Conservation (phyloP, 2,888 invertebrate species). For the Lasiommata megera region DNA sequence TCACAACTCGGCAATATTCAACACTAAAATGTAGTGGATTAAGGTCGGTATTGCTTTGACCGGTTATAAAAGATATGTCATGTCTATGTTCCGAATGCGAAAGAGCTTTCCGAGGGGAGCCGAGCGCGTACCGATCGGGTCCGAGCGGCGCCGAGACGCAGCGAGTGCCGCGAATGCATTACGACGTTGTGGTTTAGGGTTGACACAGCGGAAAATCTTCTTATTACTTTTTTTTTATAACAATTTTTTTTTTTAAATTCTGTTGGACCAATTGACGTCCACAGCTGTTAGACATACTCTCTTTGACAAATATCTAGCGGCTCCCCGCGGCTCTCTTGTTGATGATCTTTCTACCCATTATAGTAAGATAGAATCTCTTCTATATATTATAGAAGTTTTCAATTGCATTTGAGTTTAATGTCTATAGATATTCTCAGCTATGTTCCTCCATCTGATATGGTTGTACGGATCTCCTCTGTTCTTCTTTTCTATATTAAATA, state of each 20-base stretch:
- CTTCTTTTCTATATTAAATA: too few relatives aligned
- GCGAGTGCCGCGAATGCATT: conserved; percentile 76
- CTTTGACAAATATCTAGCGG: too few relatives aligned
- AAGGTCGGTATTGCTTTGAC: conserved; percentile 41
- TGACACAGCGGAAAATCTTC: conserved; percentile 50
- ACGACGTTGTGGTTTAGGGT: conserved; percentile 66
- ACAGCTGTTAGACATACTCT: neutral
- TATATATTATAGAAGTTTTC: too few relatives aligned
- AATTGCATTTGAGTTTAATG: too few relatives aligned
- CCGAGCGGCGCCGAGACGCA: conserved; percentile 75
- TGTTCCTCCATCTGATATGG: too few relatives aligned
- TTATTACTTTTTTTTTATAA: conserved; percentile 2
- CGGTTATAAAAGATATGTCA: conserved; percentile 60
- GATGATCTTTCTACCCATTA: too few relatives aligned
- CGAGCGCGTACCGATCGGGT: conserved; percentile 78
- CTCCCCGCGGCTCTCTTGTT: too few relatives aligned
- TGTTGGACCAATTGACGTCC: neutral
- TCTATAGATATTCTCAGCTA: too few relatives aligned
- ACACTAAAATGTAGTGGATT: conserved; percentile 31
- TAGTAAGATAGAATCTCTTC: too few relatives aligned
- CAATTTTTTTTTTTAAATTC: neutral
- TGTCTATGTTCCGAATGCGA: conserved; percentile 69
- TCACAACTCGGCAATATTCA: conserved; percentile 31
- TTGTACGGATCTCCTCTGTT: too few relatives aligned
- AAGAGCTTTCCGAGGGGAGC: conserved; percentile 70